Evolutionary conservation across 2,113 vertebrate species (phyloP).

Genomic region (Nothoprocta pentlandii): DNA sequence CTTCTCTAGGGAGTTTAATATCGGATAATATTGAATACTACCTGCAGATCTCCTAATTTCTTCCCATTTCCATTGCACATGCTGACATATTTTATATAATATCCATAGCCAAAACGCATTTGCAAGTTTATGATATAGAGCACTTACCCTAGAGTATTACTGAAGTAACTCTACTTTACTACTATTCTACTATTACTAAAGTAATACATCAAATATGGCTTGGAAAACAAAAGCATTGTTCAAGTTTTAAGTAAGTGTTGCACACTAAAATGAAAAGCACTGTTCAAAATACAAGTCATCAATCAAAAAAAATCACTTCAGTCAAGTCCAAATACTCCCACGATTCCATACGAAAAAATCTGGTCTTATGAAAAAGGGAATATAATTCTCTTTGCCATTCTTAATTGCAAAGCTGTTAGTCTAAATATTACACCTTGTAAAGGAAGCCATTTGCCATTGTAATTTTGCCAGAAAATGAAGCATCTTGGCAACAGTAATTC

Average conservation of each 20-base stretch:
- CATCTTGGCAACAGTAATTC: slow-evolving; percentile 61
- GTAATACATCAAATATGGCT: slow-evolving; percentile 30
- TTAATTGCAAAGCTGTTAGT: slow-evolving; percentile 76
- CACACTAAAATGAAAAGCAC: slow-evolving; percentile 35
- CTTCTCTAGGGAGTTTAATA: not conserved
- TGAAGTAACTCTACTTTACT: too few species aligned
- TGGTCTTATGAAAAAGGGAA: slow-evolving; percentile 67
- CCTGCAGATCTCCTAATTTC: not conserved
- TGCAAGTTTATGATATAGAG: not conserved
- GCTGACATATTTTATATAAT: not conserved
- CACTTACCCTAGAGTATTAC: not conserved
- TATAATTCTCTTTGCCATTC: slow-evolving; percentile 69
- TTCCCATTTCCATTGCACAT: not conserved
- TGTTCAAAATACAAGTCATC: slow-evolving; percentile 71
- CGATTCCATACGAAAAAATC: slow-evolving; percentile 62
- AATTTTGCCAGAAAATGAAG: slow-evolving; percentile 70
- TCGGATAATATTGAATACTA: not conserved
- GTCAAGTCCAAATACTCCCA: slow-evolving; percentile 67
- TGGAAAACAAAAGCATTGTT: slow-evolving; percentile 65
- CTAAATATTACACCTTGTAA: slow-evolving; percentile 76
- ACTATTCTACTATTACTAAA: too few species aligned
- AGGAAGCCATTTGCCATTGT: slow-evolving; percentile 73
- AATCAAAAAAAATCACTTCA: slow-evolving; percentile 66
- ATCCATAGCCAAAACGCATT: not conserved
- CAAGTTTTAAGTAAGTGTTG: slow-evolving; percentile 45